Evolutionary conservation across 2,797 vertebrate species (phyloP).

Genomic region (Pyrocephalus nanus): DNA sequence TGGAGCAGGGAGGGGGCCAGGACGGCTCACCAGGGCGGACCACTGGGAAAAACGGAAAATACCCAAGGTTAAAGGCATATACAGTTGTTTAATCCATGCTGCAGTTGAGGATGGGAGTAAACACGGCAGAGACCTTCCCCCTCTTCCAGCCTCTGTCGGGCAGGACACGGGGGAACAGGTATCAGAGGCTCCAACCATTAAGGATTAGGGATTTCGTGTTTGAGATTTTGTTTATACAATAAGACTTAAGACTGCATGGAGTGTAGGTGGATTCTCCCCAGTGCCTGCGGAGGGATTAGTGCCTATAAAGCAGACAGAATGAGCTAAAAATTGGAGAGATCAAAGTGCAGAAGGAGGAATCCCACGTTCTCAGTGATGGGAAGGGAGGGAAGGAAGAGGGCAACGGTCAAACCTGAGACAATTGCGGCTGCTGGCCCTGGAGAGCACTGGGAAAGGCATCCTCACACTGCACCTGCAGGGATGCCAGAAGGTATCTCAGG

Average conservation of each 20-base stretch:
- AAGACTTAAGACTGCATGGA: constrained; percentile 57
- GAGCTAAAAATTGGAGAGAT: constrained; percentile 58
- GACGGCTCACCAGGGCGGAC: rapidly evolving
- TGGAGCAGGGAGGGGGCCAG: background rate
- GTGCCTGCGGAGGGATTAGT: constrained; percentile 65
- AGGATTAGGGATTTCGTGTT: constrained; percentile 47
- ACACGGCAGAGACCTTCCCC: background rate
- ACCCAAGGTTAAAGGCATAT: background rate
- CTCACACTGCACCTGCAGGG: background rate
- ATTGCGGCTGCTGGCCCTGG: rapidly evolving
- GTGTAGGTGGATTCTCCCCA: constrained; percentile 64
- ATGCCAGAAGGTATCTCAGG: background rate
- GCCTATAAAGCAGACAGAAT: constrained; percentile 47
- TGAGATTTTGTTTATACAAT: constrained; percentile 66
- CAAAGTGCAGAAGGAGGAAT: constrained; percentile 48
- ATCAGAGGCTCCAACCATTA: background rate
- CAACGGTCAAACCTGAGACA: background rate
- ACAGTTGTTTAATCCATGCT: background rate
- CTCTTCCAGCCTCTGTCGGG: background rate
- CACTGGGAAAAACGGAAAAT: background rate
- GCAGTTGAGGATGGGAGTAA: constrained; percentile 7
- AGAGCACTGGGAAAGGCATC: rapidly evolving
- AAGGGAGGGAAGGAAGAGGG: background rate
- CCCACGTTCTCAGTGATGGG: background rate
- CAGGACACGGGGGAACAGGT: background rate